Percentiles rank a stretch among this genome's conserved stretches.
These are phyloP conservation scores for Cerastis rubricosa DNA, from an alignment of 2,888 invertebrate species.

Conservation along the genomic window DNA sequence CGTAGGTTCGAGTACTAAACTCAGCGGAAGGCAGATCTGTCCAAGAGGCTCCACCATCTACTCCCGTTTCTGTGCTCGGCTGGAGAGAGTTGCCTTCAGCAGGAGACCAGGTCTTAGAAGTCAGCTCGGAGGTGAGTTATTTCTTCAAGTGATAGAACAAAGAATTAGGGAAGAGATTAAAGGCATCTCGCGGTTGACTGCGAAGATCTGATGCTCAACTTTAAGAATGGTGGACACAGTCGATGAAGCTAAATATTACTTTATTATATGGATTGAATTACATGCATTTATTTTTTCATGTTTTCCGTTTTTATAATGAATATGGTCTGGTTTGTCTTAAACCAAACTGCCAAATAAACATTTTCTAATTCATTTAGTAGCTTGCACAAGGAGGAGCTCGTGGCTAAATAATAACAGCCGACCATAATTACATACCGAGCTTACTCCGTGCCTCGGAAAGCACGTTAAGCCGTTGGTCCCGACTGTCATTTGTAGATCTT, in stretches of 20 bases:
- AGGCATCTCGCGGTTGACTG: not conserved
- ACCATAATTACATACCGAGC: too few species aligned
- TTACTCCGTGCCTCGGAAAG: too few species aligned
- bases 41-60: constrained; percentile 93
- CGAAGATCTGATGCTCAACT: not conserved
- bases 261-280: not conserved
- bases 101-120: constrained; percentile 97
- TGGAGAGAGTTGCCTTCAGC: constrained; percentile 97
- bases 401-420: too few species aligned
- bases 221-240: not conserved
- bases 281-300: not conserved
- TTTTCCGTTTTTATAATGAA: too few species aligned
- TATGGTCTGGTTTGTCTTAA: too few species aligned
- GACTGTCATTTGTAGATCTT: too few species aligned
- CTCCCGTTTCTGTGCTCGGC: constrained; percentile 96
- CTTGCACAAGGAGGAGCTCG: too few species aligned
- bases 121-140: constrained; percentile 92
- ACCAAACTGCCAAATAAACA: too few species aligned
- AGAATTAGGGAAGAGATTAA: not conserved
- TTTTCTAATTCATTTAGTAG: too few species aligned
- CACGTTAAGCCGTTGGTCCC: too few species aligned
- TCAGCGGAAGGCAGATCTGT: constrained; percentile 94
- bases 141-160: not conserved
- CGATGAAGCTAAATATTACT: not conserved
- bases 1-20: constrained; percentile 92